A percentile compares a stretch with the other conserved stretches of the same genome.
phyloP scores from a whole-genome alignment of 2,113 vertebrate genomes.

The Heterotis niloticus region DNA sequence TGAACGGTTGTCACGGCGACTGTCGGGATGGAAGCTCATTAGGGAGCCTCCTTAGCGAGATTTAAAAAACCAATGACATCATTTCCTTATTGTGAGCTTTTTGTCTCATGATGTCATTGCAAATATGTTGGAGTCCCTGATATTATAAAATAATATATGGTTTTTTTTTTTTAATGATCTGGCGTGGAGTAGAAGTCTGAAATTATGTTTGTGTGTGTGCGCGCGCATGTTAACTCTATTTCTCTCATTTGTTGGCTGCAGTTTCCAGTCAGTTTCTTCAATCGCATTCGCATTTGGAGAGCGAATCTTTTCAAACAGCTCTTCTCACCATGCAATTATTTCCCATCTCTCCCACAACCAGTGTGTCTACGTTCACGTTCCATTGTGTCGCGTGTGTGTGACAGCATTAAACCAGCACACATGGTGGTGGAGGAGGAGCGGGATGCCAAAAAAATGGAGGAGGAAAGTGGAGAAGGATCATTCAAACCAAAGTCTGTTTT shows the following conservation, averaged over 20 bases:
- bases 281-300: neutral
- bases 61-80: conserved; percentile 27
- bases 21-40: conserved; percentile 30
- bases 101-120: conserved; percentile 17
- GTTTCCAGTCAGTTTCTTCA: conserved; percentile 25
- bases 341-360: neutral
- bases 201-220: neutral
- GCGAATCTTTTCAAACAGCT: neutral
- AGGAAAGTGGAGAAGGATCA: too few relatives aligned
- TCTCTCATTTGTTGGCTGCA: conserved; percentile 16
- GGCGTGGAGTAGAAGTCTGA: conserved; percentile 10
- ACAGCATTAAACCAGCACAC: conserved; percentile 4
- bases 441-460: too few relatives aligned
- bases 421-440: too few relatives aligned
- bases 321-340: neutral
- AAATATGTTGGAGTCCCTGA: conserved; percentile 19
- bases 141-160: conserved; percentile 7
- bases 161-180: conserved; percentile 12
- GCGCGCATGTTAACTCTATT: too few relatives aligned
- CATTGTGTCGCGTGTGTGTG: neutral
- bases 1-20: conserved; percentile 22
- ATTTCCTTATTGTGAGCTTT: conserved; percentile 24
- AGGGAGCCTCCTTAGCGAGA: conserved; percentile 18
- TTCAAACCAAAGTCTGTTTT: too few relatives aligned
- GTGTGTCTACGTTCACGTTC: neutral